phyloP scores from a whole-genome alignment of 2,113 vertebrate species.

The Planiliza haematocheilus region DNA sequence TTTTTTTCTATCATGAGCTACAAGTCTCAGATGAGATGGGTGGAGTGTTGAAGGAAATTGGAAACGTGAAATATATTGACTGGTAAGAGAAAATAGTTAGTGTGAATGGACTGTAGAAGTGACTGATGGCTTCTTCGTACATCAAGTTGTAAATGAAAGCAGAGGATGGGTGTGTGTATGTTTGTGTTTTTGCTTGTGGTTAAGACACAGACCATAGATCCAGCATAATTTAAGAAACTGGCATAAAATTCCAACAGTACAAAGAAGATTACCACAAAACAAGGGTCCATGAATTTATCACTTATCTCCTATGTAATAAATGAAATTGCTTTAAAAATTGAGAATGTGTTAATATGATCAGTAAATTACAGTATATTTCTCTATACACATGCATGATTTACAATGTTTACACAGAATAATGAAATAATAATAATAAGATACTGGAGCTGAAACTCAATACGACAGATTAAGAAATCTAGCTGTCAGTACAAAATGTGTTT shows the following conservation, averaged over 20 bases:
- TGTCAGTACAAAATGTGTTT: neutral
- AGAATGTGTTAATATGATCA: neutral
- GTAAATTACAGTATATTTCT: neutral
- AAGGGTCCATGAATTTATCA: neutral
- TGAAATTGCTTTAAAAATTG: neutral
- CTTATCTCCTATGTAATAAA: too few species aligned
- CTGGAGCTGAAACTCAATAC: neutral
- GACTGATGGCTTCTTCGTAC: conserved; percentile 17
- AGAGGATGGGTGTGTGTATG: neutral
- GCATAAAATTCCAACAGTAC: neutral
- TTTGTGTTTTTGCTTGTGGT: neutral
- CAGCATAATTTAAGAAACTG: neutral
- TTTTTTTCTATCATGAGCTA: conserved; percentile 53
- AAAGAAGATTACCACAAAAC: neutral
- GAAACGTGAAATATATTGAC: conserved; percentile 57
- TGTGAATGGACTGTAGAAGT: conserved; percentile 34
- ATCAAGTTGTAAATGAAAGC: conserved; percentile 29
- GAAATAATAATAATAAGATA: neutral
- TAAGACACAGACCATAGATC: neutral
- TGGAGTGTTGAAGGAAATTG: conserved; percentile 54
- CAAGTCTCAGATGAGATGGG: conserved; percentile 52
- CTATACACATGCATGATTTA: neutral
- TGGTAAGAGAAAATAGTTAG: conserved; percentile 34
- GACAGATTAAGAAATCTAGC: too few species aligned
- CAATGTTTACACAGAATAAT: neutral